Conservation (phyloP, 2,888 invertebrate species). For the Lasiommata megera region DNA sequence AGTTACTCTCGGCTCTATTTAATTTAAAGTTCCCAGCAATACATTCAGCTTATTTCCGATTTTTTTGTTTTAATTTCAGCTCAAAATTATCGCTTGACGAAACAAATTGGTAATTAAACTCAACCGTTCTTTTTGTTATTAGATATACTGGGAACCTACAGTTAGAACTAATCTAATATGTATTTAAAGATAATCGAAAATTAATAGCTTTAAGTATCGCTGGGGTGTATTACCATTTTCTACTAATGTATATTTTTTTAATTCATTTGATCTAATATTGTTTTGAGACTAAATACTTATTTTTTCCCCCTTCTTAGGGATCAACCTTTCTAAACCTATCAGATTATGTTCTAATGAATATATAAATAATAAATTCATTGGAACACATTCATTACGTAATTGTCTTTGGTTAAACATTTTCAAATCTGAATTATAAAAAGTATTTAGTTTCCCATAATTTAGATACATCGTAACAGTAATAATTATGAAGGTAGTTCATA, state of each 20-base stretch:
- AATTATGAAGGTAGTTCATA: neutral
- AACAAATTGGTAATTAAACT: constrained; percentile 13
- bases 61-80: constrained; percentile 17
- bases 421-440: neutral
- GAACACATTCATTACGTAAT: too few relatives aligned
- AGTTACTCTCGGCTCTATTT: constrained; percentile 10
- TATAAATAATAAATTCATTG: too few relatives aligned
- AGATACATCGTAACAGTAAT: neutral
- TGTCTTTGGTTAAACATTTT: neutral
- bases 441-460: constrained; percentile 16
- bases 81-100: constrained; percentile 17
- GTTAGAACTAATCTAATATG: neutral
- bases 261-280: constrained; percentile 29
- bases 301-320: too few relatives aligned
- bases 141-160: neutral
- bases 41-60: constrained; percentile 13
- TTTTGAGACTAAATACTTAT: constrained; percentile 30
- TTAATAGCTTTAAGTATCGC: constrained; percentile 20
- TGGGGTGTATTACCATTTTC: constrained; percentile 31
- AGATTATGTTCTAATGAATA: too few relatives aligned
- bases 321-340: too few relatives aligned
- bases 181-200: constrained; percentile 1
- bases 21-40: constrained; percentile 23
- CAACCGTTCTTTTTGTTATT: neutral
- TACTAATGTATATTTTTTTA: constrained; percentile 33